Percentiles rank a stretch among this genome's conserved stretches.
These are phyloP conservation scores for Drosophila pallidifrons DNA, from an alignment of 1,140 invertebrate species.

Conservation along the genomic window DNA sequence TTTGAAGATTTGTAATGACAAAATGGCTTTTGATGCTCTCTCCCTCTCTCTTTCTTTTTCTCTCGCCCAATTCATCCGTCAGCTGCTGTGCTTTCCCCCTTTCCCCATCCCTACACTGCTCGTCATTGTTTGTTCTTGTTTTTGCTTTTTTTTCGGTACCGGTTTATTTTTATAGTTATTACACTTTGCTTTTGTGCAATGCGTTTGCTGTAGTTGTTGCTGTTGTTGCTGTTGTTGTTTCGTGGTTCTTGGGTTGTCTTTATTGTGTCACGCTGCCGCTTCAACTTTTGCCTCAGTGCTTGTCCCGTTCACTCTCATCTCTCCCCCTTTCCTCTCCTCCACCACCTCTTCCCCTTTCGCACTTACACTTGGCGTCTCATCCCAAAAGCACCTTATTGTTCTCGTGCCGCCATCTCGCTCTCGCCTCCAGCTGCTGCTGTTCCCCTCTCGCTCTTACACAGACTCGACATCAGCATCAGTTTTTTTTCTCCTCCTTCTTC, in stretches of 20 bases:
- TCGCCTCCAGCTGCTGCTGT: not conserved
- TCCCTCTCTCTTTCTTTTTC: slow-evolving; percentile 8
- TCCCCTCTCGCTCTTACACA: not conserved
- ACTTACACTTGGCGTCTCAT: slow-evolving; percentile 36
- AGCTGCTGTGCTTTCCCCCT: not conserved
- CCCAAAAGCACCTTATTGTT: slow-evolving; percentile 72
- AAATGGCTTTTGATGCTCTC: slow-evolving; percentile 51
- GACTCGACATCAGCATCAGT: not conserved
- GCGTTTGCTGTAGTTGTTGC: slow-evolving; percentile 19
- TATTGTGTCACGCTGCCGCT: slow-evolving; percentile 73
- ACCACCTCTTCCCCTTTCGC: not conserved
- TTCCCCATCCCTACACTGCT: too few species aligned
- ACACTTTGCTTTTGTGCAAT: slow-evolving; percentile 68
- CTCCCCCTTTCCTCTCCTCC: too few species aligned
- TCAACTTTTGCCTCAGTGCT: slow-evolving; percentile 59
- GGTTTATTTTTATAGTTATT: slow-evolving; percentile 80
- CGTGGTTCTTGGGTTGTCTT: slow-evolving; percentile 53
- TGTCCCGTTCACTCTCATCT: not conserved
- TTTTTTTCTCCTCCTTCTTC: slow-evolving; percentile 1
- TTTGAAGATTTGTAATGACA: slow-evolving; percentile 62
- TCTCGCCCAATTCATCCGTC: not conserved
- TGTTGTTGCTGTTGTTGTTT: slow-evolving; percentile 33
- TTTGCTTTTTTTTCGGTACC: slow-evolving; percentile 45
- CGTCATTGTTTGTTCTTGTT: slow-evolving; percentile 15
- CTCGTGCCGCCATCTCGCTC: slow-evolving; percentile 30